Evolutionary conservation across 2,797 vertebrate species (phyloP).

Genomic region (Sebastes iracundus): DNA sequence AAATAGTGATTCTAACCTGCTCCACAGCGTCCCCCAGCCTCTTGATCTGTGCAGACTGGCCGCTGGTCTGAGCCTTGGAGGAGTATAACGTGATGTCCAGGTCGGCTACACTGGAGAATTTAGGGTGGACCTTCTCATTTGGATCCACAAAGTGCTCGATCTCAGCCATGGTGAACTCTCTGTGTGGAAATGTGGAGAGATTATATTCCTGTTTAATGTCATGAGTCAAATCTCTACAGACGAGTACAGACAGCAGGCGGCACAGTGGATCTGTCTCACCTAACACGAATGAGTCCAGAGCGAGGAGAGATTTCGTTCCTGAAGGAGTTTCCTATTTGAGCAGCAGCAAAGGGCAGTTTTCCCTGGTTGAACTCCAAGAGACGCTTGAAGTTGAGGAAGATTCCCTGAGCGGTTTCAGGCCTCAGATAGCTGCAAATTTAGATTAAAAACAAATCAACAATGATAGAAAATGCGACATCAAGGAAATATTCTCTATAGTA

Average conservation of each 20-base stretch:
- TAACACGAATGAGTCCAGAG: constrained; percentile 96
- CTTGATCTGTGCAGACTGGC: constrained; percentile 93
- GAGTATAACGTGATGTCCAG: constrained; percentile 92
- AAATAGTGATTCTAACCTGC: constrained; percentile 71
- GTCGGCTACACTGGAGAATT: constrained; percentile 91
- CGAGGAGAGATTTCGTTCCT: constrained; percentile 98
- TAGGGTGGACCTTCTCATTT: constrained; percentile 93
- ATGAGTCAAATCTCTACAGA: not conserved
- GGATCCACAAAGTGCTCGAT: constrained; percentile 99
- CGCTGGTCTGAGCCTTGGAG: constrained; percentile 95
- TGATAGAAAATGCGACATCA: not conserved
- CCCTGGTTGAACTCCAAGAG: constrained; percentile 99
- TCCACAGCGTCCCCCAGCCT: constrained; percentile 94
- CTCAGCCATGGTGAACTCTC: constrained; percentile 99
- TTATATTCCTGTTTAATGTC: not conserved
- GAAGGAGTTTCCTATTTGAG: constrained; percentile 99
- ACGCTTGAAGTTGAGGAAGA: constrained; percentile 99
- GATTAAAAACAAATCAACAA: not conserved
- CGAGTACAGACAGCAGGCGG: too few species aligned
- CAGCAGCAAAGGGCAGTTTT: constrained; percentile 96
- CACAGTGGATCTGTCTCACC: constrained; percentile 77
- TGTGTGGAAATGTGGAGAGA: constrained; percentile 47
- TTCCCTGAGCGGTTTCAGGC: constrained; percentile 99
- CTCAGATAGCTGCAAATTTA: constrained; percentile 89
- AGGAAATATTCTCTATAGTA: accelerated